These are phyloP conservation scores for Coenobita brevimanus DNA, from an alignment of 1,140 invertebrate species.

Conservation along the genomic window DNA sequence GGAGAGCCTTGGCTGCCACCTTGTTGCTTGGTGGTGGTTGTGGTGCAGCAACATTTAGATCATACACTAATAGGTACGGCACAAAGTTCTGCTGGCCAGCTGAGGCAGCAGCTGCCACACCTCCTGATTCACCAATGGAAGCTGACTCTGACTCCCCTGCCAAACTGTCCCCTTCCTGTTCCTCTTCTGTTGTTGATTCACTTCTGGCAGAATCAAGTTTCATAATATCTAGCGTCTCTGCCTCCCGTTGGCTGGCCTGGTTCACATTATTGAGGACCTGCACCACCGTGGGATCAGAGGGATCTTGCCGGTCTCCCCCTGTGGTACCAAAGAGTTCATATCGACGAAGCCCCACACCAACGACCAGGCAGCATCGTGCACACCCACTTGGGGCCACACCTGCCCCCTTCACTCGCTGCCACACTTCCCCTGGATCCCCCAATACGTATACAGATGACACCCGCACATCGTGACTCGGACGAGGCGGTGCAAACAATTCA, in stretches of 20 bases:
- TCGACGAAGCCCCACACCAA: slow-evolving; percentile 72
- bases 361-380: slow-evolving; percentile 74
- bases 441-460: slow-evolving; percentile 76
- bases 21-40: slow-evolving; percentile 39
- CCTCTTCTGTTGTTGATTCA: slow-evolving; percentile 38
- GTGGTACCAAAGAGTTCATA: slow-evolving; percentile 61
- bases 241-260: slow-evolving; percentile 76
- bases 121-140: slow-evolving; percentile 38
- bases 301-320: slow-evolving; percentile 37
- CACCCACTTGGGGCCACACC: background rate
- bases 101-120: slow-evolving; percentile 16
- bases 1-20: slow-evolving; percentile 32
- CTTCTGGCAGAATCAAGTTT: slow-evolving; percentile 71
- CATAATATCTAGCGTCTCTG: slow-evolving; percentile 74
- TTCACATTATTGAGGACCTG: slow-evolving; percentile 80
- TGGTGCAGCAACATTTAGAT: slow-evolving; percentile 40
- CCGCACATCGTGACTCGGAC: slow-evolving; percentile 72
- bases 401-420: slow-evolving; percentile 31
- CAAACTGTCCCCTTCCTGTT: slow-evolving; percentile 35
- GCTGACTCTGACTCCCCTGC: slow-evolving; percentile 27
- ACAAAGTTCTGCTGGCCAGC: slow-evolving; percentile 62
- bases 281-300: slow-evolving; percentile 73
- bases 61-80: slow-evolving; percentile 62
- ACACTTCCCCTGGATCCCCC: slow-evolving; percentile 71
- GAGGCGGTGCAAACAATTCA: slow-evolving; percentile 71